Percentiles rank a stretch among this genome's conserved stretches.
These are phyloP conservation scores for Microtus oregoni DNA, from an alignment of 2,113 vertebrate species.

Conservation along the genomic window DNA sequence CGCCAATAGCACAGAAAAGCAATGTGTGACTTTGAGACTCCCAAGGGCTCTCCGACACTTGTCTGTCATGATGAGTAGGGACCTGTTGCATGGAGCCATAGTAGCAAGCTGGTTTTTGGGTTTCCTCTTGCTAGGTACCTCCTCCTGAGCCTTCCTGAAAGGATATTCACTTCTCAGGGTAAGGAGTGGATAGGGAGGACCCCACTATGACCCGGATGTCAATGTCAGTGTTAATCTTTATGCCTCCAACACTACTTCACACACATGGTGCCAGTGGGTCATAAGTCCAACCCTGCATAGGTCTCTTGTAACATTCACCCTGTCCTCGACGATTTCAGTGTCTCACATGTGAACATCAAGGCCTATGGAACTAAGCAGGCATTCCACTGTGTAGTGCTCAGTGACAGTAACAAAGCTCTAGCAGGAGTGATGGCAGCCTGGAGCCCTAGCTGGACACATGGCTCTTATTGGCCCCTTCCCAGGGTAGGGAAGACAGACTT, in stretches of 20 bases:
- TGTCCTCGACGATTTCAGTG: not conserved
- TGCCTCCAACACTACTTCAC: rapidly evolving
- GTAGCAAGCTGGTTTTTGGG: rapidly evolving
- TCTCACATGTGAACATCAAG: not conserved
- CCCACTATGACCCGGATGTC: not conserved
- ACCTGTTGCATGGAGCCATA: rapidly evolving
- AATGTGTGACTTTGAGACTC: not conserved
- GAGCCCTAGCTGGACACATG: not conserved
- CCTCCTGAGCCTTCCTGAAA: not conserved
- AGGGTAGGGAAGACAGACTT: too few species aligned
- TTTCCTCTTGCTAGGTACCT: not conserved
- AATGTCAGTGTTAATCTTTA: not conserved
- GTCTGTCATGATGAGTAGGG: not conserved
- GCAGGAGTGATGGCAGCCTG: not conserved
- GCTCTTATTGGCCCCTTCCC: rapidly evolving
- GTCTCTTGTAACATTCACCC: too few species aligned
- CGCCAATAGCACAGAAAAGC: too few species aligned
- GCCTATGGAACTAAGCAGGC: not conserved
- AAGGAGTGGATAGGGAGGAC: too few species aligned
- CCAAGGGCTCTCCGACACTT: not conserved
- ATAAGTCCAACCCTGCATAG: too few species aligned
- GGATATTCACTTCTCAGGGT: rapidly evolving
- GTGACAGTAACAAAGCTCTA: not conserved
- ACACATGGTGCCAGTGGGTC: rapidly evolving
- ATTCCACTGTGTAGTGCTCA: rapidly evolving